Conservation (phyloP, 2,797 vertebrate species). For the Enteromius radiatus region DNA sequence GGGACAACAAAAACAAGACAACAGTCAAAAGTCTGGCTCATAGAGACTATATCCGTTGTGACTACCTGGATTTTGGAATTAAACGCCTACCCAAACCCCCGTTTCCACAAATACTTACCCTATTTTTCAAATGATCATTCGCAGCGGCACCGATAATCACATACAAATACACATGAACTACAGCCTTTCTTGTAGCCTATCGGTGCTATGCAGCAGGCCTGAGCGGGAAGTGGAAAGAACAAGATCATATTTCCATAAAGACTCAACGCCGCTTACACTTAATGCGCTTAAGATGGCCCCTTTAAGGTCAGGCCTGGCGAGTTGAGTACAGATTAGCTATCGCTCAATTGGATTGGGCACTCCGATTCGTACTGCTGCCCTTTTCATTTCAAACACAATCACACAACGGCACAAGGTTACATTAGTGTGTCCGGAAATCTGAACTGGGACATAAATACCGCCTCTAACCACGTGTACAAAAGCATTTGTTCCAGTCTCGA, state of each 20-base stretch:
- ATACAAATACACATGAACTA: constrained; percentile 4
- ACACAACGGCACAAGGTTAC: constrained; percentile 39
- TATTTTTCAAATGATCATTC: neutral
- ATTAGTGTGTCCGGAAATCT: constrained; percentile 33
- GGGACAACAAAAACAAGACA: neutral
- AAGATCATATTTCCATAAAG: constrained; percentile 42
- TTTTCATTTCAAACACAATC: constrained; percentile 38
- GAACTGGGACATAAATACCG: constrained; percentile 23
- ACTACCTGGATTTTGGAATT: constrained; percentile 1
- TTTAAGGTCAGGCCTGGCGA: constrained; percentile 40
- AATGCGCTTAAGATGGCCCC: constrained; percentile 42
- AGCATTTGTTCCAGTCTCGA: constrained; percentile 19
- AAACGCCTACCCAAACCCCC: neutral
- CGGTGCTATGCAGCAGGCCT: constrained; percentile 19
- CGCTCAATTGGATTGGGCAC: constrained; percentile 43
- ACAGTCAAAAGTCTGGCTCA: neutral
- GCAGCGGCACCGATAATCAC: constrained; percentile 5
- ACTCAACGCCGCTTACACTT: constrained; percentile 33
- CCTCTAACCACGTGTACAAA: neutral
- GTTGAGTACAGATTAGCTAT: constrained; percentile 40
- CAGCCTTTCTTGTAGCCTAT: constrained; percentile 31
- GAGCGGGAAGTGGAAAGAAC: constrained; percentile 19
- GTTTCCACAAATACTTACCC: neutral
- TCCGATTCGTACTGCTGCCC: constrained; percentile 44
- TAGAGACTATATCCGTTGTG: neutral